Percentiles rank a stretch among this genome's conserved stretches.
These are phyloP conservation scores for Chalcis sispes DNA, from an alignment of 2,888 invertebrate genomes.

Conservation along the genomic window DNA sequence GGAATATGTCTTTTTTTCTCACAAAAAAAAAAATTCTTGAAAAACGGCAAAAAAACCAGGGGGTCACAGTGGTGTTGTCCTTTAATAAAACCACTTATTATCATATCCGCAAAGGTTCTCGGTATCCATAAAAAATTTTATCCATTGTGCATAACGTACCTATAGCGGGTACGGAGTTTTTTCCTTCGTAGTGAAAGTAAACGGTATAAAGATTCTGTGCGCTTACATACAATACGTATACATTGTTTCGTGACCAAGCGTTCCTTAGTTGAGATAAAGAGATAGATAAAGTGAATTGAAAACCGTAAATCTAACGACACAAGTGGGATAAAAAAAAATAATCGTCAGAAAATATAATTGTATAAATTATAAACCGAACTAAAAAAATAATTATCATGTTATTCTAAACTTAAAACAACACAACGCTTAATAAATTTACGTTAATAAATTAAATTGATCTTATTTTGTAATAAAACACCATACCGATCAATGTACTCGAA, in stretches of 20 bases:
- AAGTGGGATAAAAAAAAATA: neutral
- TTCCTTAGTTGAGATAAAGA: constrained; percentile 33
- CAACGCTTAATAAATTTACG: too few relatives aligned
- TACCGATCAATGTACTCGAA: too few relatives aligned
- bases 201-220: constrained; percentile 10
- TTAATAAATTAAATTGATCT: too few relatives aligned
- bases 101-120: constrained; percentile 13
- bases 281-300: constrained; percentile 25
- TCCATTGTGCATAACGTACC: constrained; percentile 21
- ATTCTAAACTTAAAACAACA: too few relatives aligned
- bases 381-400: too few relatives aligned
- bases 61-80: too few relatives aligned
- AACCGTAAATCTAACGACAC: constrained; percentile 20
- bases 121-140: constrained; percentile 10
- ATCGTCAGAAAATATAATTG: too few relatives aligned
- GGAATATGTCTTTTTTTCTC: too few relatives aligned
- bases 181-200: constrained; percentile 41
- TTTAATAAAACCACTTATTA: constrained; percentile 17
- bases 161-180: constrained; percentile 12
- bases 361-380: too few relatives aligned
- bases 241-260: constrained; percentile 38
- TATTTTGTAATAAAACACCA: too few relatives aligned
- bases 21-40: too few relatives aligned
- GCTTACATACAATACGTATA: neutral
- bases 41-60: too few relatives aligned